Percentiles rank a stretch among this genome's conserved stretches.
Evolutionary conservation across 1,140 invertebrate species (phyloP).

Genomic region (Drosophila melanica): DNA sequence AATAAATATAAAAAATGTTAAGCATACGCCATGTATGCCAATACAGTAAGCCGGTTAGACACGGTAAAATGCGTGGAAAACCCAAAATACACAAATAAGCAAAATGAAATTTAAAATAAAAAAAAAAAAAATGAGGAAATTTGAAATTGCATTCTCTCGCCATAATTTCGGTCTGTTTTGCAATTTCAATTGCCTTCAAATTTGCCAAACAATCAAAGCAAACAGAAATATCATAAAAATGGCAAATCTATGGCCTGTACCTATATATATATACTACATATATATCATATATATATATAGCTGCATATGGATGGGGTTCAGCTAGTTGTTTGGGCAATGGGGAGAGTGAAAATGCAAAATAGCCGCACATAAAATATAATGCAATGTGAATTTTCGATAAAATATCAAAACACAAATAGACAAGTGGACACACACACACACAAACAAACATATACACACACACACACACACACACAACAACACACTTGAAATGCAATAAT

Average conservation of each 20-base stretch:
- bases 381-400: constrained; percentile 54
- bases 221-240: constrained; percentile 49
- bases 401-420: constrained; percentile 50
- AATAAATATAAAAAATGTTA: constrained; percentile 5
- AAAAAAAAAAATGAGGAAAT: neutral
- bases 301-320: neutral
- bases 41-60: constrained; percentile 32
- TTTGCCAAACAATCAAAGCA: constrained; percentile 50
- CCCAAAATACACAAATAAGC: constrained; percentile 1
- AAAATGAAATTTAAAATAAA: neutral
- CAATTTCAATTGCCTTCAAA: constrained; percentile 52
- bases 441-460: constrained; percentile 9
- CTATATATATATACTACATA: neutral
- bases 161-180: constrained; percentile 41
- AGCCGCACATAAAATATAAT: constrained; percentile 41
- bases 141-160: constrained; percentile 29
- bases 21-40: constrained; percentile 44
- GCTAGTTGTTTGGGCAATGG: neutral
- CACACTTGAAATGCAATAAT: constrained; percentile 80
- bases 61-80: constrained; percentile 15
- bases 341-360: constrained; percentile 22
- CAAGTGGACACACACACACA: constrained; percentile 26
- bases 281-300: neutral
- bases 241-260: constrained; percentile 44
- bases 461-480: neutral